phyloP scores from a whole-genome alignment of 2,888 invertebrate genomes.

The Metalampra italica region DNA sequence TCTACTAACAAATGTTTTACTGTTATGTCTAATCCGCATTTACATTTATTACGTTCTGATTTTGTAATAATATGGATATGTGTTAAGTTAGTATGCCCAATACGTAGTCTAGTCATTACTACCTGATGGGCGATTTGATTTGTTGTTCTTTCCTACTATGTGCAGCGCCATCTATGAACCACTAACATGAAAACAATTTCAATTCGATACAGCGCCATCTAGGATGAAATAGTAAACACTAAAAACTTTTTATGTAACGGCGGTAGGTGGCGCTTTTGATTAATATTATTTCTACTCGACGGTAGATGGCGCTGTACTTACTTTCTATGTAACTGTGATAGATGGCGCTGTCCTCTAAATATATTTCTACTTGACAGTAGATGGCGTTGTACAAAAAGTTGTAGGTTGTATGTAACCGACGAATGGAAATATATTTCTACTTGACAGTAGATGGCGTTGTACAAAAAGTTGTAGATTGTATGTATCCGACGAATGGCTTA shows the following conservation, averaged over 20 bases:
- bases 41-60: no score
- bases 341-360: slow-evolving; percentile 32
- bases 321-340: background rate
- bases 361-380: slow-evolving; percentile 11
- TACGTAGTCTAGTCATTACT: no score
- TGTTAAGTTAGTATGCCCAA: no score
- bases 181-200: background rate
- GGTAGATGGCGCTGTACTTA: slow-evolving; percentile 1
- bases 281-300: background rate
- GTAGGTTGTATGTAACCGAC: no score
- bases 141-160: no score
- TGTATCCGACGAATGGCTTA: background rate
- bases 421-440: slow-evolving; percentile 6
- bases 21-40: no score
- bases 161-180: background rate
- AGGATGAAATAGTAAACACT: background rate
- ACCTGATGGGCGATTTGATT: no score
- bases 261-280: background rate
- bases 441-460: slow-evolving; percentile 15
- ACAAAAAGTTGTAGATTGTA: no score
- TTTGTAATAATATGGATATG: no score
- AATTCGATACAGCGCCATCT: background rate
- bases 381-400: slow-evolving; percentile 13
- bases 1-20: no score
- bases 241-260: background rate